A percentile compares a stretch with the other conserved stretches of the same genome.
Evolutionary conservation across 1,140 invertebrate genomes (phyloP).

Genomic region (Dolichoris vasculosae): DNA sequence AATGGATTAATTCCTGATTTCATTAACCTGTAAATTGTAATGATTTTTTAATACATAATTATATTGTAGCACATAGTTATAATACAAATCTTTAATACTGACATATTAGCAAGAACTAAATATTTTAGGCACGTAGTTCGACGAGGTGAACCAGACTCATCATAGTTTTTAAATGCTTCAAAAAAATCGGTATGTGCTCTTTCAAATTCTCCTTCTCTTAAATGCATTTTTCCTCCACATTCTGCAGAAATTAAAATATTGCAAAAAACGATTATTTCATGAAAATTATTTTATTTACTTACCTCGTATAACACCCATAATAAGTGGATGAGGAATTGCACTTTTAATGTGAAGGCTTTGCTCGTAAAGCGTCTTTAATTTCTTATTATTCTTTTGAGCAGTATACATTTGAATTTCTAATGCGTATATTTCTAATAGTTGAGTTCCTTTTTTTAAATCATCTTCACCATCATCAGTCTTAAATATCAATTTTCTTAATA

Average conservation of each 20-base stretch:
- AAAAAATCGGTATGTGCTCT: slow-evolving; percentile 99
- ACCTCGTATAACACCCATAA: slow-evolving; percentile 99
- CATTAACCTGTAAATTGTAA: slow-evolving; percentile 85
- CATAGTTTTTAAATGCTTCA: slow-evolving; percentile 99
- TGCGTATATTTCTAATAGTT: slow-evolving; percentile 98
- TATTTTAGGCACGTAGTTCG: slow-evolving; percentile 99
- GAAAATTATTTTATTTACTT: slow-evolving; percentile 46
- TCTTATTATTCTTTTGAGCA: slow-evolving; percentile 99
- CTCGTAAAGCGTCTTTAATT: slow-evolving; percentile 97
- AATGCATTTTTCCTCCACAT: slow-evolving; percentile 99
- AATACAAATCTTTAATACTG: slow-evolving; percentile 57
- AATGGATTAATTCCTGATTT: slow-evolving; percentile 99
- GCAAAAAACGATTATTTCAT: neutral
- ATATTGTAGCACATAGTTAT: neutral
- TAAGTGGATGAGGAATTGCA: slow-evolving; percentile 99
- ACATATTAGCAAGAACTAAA: slow-evolving; percentile 98
- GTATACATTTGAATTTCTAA: slow-evolving; percentile 99
- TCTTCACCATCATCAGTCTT: slow-evolving; percentile 99
- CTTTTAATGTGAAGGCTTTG: slow-evolving; percentile 99
- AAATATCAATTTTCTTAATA: slow-evolving; percentile 51
- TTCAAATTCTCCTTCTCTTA: slow-evolving; percentile 98
- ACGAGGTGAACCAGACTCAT: slow-evolving; percentile 98
- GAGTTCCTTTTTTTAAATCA: slow-evolving; percentile 99
- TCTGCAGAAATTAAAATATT: slow-evolving; percentile 78
- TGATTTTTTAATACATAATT: slow-evolving; percentile 30